Evolutionary conservation across 2,888 invertebrate species (phyloP).

Genomic region (Bombylius discolor): DNA sequence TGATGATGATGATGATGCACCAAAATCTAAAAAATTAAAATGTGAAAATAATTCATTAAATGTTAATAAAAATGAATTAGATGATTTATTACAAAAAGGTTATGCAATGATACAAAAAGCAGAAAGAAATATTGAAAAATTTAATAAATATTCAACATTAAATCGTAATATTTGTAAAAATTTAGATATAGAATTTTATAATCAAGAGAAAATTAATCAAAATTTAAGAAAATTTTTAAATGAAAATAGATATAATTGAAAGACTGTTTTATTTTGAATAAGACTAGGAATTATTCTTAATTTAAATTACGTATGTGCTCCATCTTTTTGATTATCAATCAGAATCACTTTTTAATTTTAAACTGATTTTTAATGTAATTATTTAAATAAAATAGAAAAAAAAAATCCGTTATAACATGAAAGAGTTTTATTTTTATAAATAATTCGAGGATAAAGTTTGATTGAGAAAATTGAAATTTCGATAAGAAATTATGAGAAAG

Average conservation of each 20-base stretch:
- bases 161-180: conserved; percentile 11
- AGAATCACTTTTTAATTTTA: too few species aligned
- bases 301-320: too few species aligned
- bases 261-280: too few species aligned
- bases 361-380: too few species aligned
- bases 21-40: conserved; percentile 2
- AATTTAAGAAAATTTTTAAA: background rate
- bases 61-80: conserved; percentile 2
- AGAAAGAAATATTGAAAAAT: conserved; percentile 9
- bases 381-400: too few species aligned
- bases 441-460: too few species aligned
- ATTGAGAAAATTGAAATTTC: too few species aligned
- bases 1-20: background rate
- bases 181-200: conserved; percentile 12
- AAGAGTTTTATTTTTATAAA: too few species aligned
- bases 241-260: background rate
- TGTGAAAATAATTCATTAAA: background rate
- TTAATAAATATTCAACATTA: background rate
- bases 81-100: conserved; percentile 9
- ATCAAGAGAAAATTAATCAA: conserved; percentile 7
- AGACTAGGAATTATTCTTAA: too few species aligned
- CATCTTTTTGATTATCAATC: too few species aligned
- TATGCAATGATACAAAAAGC: conserved; percentile 8
- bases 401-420: too few species aligned
- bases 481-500: too few species aligned